Evolutionary conservation across 2,113 vertebrate genomes (phyloP).

Genomic region (Ageneiosus marmoratus): DNA sequence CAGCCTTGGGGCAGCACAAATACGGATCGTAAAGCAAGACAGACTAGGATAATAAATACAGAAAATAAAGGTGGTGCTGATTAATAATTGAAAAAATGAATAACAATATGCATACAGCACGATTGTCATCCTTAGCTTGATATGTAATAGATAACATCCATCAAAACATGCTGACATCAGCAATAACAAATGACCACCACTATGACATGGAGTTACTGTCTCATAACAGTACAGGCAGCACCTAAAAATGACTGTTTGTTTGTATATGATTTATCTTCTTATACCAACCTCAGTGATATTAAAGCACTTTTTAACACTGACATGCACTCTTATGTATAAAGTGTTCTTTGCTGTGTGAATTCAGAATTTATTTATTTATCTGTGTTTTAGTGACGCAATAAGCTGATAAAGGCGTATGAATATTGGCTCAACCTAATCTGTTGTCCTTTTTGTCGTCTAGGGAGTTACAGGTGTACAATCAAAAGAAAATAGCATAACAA

Average conservation of each 20-base stretch:
- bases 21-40: not conserved
- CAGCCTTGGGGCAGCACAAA: not conserved
- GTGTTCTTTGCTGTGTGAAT: not conserved
- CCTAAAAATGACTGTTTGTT: not conserved
- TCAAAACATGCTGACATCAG: not conserved
- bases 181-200: not conserved
- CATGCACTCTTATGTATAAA: not conserved
- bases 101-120: not conserved
- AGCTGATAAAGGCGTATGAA: not conserved
- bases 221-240: not conserved
- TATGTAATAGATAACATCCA: too few relatives aligned
- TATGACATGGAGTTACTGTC: not conserved
- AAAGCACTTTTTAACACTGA: not conserved
- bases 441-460: not conserved
- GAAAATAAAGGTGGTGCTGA: not conserved
- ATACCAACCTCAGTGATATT: not conserved
- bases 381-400: not conserved
- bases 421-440: not conserved
- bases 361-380: too few relatives aligned
- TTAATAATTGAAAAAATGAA: not conserved
- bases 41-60: too few relatives aligned
- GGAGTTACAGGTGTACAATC: not conserved
- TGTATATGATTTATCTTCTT: not conserved
- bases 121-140: not conserved
- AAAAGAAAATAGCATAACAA: not conserved